A percentile compares a stretch with the other conserved stretches of the same genome.
phyloP scores from a whole-genome alignment of 2,888 invertebrate species.

The Sisyra terminalis region DNA sequence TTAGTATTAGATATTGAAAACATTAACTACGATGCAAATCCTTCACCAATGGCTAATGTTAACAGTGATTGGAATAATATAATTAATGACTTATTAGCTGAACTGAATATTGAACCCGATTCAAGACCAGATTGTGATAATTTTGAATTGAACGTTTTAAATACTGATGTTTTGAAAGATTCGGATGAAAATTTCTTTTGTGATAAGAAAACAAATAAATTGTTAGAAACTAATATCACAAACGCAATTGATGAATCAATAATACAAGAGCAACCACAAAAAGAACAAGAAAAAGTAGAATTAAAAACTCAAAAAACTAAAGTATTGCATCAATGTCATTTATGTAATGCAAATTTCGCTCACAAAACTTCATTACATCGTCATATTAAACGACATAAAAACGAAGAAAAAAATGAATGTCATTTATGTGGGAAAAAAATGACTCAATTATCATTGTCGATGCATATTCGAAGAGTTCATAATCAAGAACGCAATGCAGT shows the following conservation, averaged over 20 bases:
- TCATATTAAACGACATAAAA: not conserved
- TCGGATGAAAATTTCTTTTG: no score
- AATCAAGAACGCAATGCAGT: not conserved
- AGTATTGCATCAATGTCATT: not conserved
- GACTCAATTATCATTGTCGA: not conserved
- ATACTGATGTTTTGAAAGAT: not conserved
- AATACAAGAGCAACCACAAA: no score
- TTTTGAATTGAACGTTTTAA: not conserved
- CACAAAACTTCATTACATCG: slow-evolving; percentile 2
- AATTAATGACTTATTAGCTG: slow-evolving; percentile 1
- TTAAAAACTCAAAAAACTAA: no score
- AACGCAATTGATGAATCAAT: no score
- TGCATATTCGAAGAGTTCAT: slow-evolving; percentile 3
- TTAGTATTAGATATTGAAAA: not conserved
- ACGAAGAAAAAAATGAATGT: not conserved
- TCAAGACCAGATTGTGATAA: not conserved
- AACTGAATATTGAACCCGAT: slow-evolving; percentile 1
- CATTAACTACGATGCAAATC: not conserved
- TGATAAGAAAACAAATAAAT: no score
- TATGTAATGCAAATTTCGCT: not conserved
- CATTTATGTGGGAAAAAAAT: slow-evolving; percentile 1
- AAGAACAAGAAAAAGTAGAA: no score
- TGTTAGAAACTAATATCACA: no score
- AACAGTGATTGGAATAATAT: slow-evolving; percentile 2
- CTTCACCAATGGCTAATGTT: not conserved